Base-by-base conservation (phyloP, 2,113 vertebrate species). In the Ifrita kowaldi region DNA sequence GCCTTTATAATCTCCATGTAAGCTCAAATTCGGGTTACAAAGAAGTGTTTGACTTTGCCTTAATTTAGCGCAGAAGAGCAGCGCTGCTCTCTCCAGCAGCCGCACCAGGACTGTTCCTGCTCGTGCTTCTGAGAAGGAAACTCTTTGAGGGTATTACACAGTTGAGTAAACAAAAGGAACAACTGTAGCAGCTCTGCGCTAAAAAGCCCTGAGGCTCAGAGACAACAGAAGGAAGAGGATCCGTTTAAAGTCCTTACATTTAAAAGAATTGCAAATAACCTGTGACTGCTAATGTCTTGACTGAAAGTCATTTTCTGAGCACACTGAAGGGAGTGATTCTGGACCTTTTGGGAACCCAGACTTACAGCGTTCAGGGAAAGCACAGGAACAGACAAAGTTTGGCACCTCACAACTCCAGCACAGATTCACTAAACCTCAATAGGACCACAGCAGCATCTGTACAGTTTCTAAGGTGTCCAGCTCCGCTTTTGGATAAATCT, bases 121-220 rank as follows among this genome's bases (percentile, higher is more conserved):
- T 74, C 33, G 24, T 62, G 44, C 64, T 91, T 91, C 81, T 44
- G 84, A 82, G 89, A 60, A 95, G 26, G 50, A 87, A 95, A 91
- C 49, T 89, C 79, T 95, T 86, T 91, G 73, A 96, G 75, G 47
- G 26, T 56, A 71, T 95, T 95, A 88, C 71, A 93, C 95, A 90
- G 68, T n/a, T 78, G 78, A 91, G 57, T 95, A 97, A 96, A 97
- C 96, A 96, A 93, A 95, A 88, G 75, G 53, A 96, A 84, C 75
- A 85, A 89, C 49, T 70, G 55, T 42, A 70, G 78, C 73, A 87
- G 90, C 77, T 89, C 75, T 64, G 46, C 60, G 57, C 53, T 86
- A 73, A 89, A 92, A 94, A 79, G 71, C 84, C 94, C 81, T 13
- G 74, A 88, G 90, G 95, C 84, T 92, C 52, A 88, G 84, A 53